A percentile compares a stretch with the other conserved stretches of the same genome.
These are phyloP conservation scores for Herminia tarsipennalis DNA, from an alignment of 2,888 invertebrate genomes.

Conservation along the genomic window DNA sequence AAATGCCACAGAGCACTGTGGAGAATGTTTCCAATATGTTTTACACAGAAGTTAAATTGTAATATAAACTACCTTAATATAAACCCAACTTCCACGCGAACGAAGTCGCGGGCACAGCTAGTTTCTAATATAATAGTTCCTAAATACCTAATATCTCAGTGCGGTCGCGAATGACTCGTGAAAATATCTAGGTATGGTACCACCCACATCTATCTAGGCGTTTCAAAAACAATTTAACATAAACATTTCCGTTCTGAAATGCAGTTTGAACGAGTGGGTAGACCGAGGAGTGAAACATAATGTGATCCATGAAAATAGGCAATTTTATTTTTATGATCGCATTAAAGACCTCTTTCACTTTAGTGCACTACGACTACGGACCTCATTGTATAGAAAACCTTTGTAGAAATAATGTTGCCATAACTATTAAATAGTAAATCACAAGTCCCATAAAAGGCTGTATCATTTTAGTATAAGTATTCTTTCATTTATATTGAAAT, in stretches of 20 bases:
- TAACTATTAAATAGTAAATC: slow-evolving; percentile 15
- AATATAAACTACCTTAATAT: no score
- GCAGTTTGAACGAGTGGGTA: slow-evolving; percentile 53
- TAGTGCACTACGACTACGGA: slow-evolving; percentile 37
- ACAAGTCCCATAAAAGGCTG: background rate
- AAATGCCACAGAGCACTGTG: no score
- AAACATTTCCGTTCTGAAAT: slow-evolving; percentile 40
- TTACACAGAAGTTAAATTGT: no score
- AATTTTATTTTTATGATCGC: slow-evolving; percentile 58
- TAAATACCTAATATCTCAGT: no score
- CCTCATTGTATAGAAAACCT: slow-evolving; percentile 36
- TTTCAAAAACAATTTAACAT: slow-evolving; percentile 20
- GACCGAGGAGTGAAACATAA: slow-evolving; percentile 46
- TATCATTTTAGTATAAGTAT: background rate
- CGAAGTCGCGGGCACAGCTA: no score
- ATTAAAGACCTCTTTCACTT: slow-evolving; percentile 54
- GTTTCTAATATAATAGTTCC: no score
- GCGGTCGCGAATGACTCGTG: no score
- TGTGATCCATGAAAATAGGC: slow-evolving; percentile 57
- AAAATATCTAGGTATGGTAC: no score
- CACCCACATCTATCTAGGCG: slow-evolving; percentile 7
- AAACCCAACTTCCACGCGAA: no score
- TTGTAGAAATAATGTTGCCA: slow-evolving; percentile 14
- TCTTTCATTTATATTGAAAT: background rate
- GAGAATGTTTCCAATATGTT: no score